Base-by-base conservation (phyloP, 30 jellyfish, hydroid and myxozoan species). In the Catostylus mosaicus region DNA sequence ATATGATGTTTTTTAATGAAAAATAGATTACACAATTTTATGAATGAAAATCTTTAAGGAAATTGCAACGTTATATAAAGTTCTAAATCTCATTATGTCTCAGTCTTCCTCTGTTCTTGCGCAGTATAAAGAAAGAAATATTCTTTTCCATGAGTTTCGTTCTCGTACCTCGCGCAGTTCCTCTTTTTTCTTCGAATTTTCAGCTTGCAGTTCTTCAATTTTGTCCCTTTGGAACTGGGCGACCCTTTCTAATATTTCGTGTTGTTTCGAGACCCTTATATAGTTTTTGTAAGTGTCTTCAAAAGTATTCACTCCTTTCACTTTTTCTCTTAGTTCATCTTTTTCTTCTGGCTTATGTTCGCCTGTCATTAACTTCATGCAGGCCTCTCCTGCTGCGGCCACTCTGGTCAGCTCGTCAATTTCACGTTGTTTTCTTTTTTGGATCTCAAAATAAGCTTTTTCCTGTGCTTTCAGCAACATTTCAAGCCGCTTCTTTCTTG, bases 91-190 rank as follows among this genome's bases (percentile, higher is more conserved):
- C 63, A 2, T 2, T 9, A 4, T 48, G 63, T 48, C 3, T 59
- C 37, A 59, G 5, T 59, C 71, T 29, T 59, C 38, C 19, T 59
- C 71, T 59, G 71, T 59, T 29, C 37, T 24, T 20, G 71, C 71
- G 19, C 71, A 59, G 19, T 8, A 59, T 16, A 59, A 27, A 6
- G 71, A 59, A 4, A 59, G 38, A 59, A 59, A 59, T 23, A 59
- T 23, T 37, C 71, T n/a, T 29, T 59, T 59, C 71, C 71, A 59
- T 3, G 71, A 59, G 40, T 5, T n/a, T 3, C 19, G 38, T 59
- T 35, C 40, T 23, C 26, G 20, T 5, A 6, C 40, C 38, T n/a
- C 9, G 5, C 16, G 36, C 1, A 59, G 71, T 23, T 59, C 38
- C 26, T 59, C 71, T 4, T 23, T 29, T 23, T 18, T 4, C 71